Evolutionary conservation across 2,113 vertebrate species (phyloP), one percentile per base, ranked within the genome.

Genomic region (Aleadryas rufinucha): DNA sequence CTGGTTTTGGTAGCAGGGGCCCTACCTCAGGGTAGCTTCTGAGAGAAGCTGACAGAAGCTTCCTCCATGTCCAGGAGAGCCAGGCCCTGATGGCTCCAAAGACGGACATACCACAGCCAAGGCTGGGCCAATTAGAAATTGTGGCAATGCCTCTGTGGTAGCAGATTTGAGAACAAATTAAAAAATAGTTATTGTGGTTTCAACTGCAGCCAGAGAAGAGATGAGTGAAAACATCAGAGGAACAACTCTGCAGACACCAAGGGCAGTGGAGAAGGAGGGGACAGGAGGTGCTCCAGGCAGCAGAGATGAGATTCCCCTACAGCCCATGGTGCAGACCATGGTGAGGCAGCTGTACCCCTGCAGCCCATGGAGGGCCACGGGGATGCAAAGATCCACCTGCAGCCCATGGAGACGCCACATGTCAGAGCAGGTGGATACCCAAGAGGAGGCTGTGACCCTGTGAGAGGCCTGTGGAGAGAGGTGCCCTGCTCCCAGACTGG

Each of bases 101-200:
- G 18, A 47, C 0, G 0, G 19, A 28, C 2, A 1, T 41, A 33
- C 16, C 28, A 39, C 12, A 24, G 24, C 47, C 23, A 49, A 41
- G 19, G 19, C 23, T 49, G 18, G 23, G 50, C 9, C 82, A 49
- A 16, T 24, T 24, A 19, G n/a, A 74, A 47, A 20, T n/a, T 6
- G 30, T n/a, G 19, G 50, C 19, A 39, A 54, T 2, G 2, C 15
- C 23, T 72, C 49, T 28, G 9, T 12, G n/a, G 3, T 19, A 23
- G n/a, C 18, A 64, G 23, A 39, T n/a, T 33, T 33, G n/a, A 33
- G 6, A 47, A 54, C 7, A 39, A 72, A 44, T 5, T 7, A 10
- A 28, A 52, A 23, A 45, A 16, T 16, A 24, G 16, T 16, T 37
- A 39, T 15, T 54, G 28, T 7, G n/a, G 11, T 39, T 39, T 54